These are phyloP conservation scores for Brachyhypopomus gauderio DNA, from an alignment of 2,113 vertebrate genomes.

Conservation along the genomic window DNA sequence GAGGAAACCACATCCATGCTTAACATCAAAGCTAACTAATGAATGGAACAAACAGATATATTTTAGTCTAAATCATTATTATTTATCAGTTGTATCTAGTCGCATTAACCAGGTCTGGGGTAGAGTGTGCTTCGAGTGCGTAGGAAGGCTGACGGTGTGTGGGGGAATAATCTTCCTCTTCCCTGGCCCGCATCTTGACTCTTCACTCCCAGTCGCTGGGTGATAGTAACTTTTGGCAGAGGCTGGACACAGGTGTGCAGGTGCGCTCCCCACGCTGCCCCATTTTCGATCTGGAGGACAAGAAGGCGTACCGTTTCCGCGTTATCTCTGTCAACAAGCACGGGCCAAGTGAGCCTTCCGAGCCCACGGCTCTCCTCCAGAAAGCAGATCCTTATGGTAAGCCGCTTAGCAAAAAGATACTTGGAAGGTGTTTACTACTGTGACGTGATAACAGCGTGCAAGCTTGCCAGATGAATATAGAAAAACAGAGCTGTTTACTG, in stretches of 20 bases:
- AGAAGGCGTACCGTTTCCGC: slow-evolving; percentile 87
- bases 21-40: background rate
- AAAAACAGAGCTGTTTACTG: background rate
- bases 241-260: slow-evolving; percentile 83
- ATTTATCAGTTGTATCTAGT: background rate
- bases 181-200: background rate
- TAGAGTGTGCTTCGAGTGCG: background rate
- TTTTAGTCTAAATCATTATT: background rate
- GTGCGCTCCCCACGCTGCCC: slow-evolving; percentile 90
- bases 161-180: slow-evolving; percentile 7
- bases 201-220: slow-evolving; percentile 79
- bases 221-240: slow-evolving; percentile 88
- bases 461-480: background rate
- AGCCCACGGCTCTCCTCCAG: slow-evolving; percentile 80
- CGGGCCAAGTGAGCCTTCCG: slow-evolving; percentile 88
- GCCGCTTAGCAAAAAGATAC: slow-evolving; percentile 40
- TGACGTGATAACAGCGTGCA: no score
- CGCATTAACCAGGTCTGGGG: background rate
- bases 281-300: slow-evolving; percentile 90
- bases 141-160: background rate
- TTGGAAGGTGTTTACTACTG: no score
- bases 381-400: slow-evolving; percentile 87
- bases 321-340: slow-evolving; percentile 86
- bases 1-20: background rate
- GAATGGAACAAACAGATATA: background rate